These are phyloP conservation scores for Discoglossus pictus DNA, from an alignment of 2,797 vertebrate species.

Conservation along the genomic window DNA sequence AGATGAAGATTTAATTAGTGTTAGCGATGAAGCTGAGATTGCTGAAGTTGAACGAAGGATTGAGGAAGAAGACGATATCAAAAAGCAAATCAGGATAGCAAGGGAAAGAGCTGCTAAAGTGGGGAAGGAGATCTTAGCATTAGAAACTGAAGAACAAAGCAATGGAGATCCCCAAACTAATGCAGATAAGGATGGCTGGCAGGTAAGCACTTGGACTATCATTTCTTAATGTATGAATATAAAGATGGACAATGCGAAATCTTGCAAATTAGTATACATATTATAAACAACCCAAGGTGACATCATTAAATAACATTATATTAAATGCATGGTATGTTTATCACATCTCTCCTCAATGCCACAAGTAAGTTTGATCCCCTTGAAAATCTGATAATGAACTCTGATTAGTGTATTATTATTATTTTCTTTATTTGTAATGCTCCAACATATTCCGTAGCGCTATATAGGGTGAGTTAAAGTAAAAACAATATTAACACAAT, in stretches of 20 bases:
- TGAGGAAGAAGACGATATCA: constrained; percentile 50
- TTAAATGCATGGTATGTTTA: too few species aligned
- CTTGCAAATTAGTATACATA: background rate
- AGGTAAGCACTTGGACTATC: constrained; percentile 25
- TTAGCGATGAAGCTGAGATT: constrained; percentile 42
- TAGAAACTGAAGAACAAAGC: constrained; percentile 9
- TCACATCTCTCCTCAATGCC: too few species aligned
- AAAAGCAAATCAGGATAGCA: constrained; percentile 31
- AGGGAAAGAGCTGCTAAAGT: background rate
- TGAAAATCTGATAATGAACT: too few species aligned
- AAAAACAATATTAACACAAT: too few species aligned
- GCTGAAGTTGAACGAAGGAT: constrained; percentile 50
- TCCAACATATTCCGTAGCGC: too few species aligned
- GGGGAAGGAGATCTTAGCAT: constrained; percentile 25
- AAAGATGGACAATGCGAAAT: too few species aligned
- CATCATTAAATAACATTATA: too few species aligned
- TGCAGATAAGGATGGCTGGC: constrained; percentile 24
- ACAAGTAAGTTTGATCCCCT: too few species aligned
- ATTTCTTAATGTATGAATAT: background rate
- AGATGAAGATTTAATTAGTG: constrained; percentile 39
- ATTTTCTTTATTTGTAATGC: too few species aligned
- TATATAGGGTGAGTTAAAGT: too few species aligned
- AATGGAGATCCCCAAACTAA: background rate
- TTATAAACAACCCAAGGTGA: too few species aligned
- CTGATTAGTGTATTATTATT: too few species aligned